A percentile compares a stretch with the other conserved stretches of the same genome.
Evolutionary conservation across 2,888 invertebrate genomes (phyloP).

Genomic region (Trichopoda pennipes): DNA sequence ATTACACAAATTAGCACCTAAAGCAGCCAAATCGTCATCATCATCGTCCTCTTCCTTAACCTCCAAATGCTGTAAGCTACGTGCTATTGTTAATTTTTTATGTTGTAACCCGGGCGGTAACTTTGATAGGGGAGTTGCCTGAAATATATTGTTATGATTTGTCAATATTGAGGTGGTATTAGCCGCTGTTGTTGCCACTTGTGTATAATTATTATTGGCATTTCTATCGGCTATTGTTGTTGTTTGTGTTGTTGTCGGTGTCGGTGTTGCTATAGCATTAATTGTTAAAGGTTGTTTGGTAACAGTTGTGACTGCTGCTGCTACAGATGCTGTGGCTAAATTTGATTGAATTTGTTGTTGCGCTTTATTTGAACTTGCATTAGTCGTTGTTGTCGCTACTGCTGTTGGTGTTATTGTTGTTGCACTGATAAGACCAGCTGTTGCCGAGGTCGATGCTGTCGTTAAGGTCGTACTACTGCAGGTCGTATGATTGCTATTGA

Average conservation of each 20-base stretch:
- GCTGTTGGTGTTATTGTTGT: constrained; percentile 72
- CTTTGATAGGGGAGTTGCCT: constrained; percentile 88
- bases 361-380: constrained; percentile 69
- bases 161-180: constrained; percentile 70
- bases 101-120: constrained; percentile 98
- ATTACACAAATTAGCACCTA: constrained; percentile 96
- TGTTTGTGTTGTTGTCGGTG: constrained; percentile 78
- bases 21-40: constrained; percentile 94
- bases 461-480: constrained; percentile 82
- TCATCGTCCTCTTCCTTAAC: constrained; percentile 97
- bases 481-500: constrained; percentile 82
- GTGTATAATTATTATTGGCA: constrained; percentile 49
- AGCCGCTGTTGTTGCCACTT: constrained; percentile 82
- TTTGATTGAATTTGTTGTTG: constrained; percentile 53
- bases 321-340: constrained; percentile 81
- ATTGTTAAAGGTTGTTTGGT: constrained; percentile 83
- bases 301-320: constrained; percentile 88
- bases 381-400: constrained; percentile 65
- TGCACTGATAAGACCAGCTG: constrained; percentile 71
- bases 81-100: constrained; percentile 96
- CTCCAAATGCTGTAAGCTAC: constrained; percentile 97
- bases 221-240: constrained; percentile 75
- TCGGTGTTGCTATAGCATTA: constrained; percentile 86
- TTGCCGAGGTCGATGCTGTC: constrained; percentile 78
- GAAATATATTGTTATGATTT: constrained; percentile 84